Evolutionary conservation across 2,113 vertebrate species (phyloP), one percentile per base, ranked within the genome.

Genomic region (Cricetomys ansorgei): DNA sequence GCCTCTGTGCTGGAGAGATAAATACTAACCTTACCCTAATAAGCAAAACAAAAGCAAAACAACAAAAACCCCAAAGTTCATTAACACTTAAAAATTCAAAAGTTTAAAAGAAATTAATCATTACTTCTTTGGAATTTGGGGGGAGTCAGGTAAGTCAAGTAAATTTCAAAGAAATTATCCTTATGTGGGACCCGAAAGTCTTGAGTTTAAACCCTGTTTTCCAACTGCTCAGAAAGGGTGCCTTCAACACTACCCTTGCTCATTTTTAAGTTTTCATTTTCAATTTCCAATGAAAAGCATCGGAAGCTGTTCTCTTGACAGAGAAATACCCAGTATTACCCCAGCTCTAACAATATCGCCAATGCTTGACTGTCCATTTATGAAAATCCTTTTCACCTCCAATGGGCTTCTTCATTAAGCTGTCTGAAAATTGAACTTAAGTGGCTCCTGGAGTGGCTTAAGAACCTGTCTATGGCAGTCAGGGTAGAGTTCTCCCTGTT

Each of bases 211-310:
- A 53, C 70, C 31, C 31, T 48, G n/a, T 64, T 96, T 94, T n/a
- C 72, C 43, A 77, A 31, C 50, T 67, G 27, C 48, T 92, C 81
- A 88, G 90, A 92, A 67, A 31, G 73, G 31, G 17, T 25, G 27
- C 34, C 37, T 97, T 91, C 50, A 85, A 43, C 76, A 40, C 29
- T 88, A 50, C 29, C 3, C 7, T 84, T 93, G 64, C 88, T 40
- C 65, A 88, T 92, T 7, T 88, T 57, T 80, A 31, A 84, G 57
- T 91, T 89, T 92, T 94, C 31, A 93, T 83, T 94, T 92, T 17
- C 17, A 50, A 0, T 34, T 75, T 93, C 40, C 83, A 89, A 84
- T 19, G 57, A 12, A 34, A 85, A 79, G 16, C 21, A 67, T 64
- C 69, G 1, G n/a, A n/a, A 80, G 69, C 1, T 21, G 7, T 87